Base-by-base conservation (phyloP, 2,113 vertebrate genomes). In the Engraulis encrasicolus region DNA sequence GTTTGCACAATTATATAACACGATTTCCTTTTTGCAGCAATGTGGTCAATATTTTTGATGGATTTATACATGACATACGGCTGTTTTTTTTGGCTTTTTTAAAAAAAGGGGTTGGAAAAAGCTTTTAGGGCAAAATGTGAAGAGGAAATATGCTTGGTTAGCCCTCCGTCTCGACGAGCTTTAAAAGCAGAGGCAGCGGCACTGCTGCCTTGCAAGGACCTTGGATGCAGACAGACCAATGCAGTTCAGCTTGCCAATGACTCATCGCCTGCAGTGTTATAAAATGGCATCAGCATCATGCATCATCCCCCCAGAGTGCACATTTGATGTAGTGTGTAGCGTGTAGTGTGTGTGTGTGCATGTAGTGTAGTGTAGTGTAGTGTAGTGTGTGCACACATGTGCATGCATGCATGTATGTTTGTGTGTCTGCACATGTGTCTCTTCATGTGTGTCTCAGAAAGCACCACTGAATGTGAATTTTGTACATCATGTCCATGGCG, bases 211-310 rank as follows among this genome's bases (percentile, higher is more conserved):
- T 27, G 27, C 80, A 54, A 81, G 31, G 50, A 36, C 37, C 48
- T 54, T 19, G 38, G 80, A 81, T 37, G 45, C 52, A 14, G 61
- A 34, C 61, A 34, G 61, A 31, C 27, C 61, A 34, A 27, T 71
- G 61, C 61, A 71, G 27, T 34, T 66, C 80, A 38, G 92, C 91
- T 90, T 89, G 81, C 80, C 86, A 87, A 82, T 90, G 92, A 93
- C 80, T 92, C 91, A 93, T 27, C 83, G 86, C 87, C 85, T 89
- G 86, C 85, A 7, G 89, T 86, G 87, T 80, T 85, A 90, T 88
- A 83, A 90, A 92, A 89, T 84, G 79, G 81, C 88, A 81, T 84
- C 78, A 77, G 83, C 83, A 84, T 81, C 83, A 86, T 83, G 85
- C 80, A 38, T 54, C 34, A 58, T 58, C 31, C 20, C 19, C 80